phyloP scores from a whole-genome alignment of 2,888 invertebrate species.

The Ceraclea dissimilis region DNA sequence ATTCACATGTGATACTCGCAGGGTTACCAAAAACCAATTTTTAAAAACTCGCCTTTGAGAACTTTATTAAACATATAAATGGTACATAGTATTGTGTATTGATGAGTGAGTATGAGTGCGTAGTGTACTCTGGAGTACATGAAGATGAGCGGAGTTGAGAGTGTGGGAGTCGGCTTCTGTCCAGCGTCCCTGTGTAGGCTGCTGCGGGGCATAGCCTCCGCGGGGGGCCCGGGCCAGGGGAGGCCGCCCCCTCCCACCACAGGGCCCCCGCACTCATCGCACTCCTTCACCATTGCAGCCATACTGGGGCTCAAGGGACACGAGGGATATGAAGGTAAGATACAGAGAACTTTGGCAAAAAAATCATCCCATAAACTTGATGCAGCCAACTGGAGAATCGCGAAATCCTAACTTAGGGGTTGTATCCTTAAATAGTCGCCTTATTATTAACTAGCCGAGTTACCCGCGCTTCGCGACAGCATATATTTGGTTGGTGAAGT shows the following conservation, averaged over 20 bases:
- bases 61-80: too few species aligned
- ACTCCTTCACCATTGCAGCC: conserved; percentile 83
- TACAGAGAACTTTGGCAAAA: not conserved
- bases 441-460: too few species aligned
- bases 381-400: too few species aligned
- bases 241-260: conserved; percentile 20
- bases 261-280: conserved; percentile 30
- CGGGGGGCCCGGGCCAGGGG: conserved; percentile 22
- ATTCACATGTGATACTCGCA: too few species aligned
- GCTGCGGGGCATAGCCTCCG: conserved; percentile 24
- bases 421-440: too few species aligned
- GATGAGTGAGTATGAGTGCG: too few species aligned
- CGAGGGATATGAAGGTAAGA: conserved; percentile 29
- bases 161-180: conserved; percentile 29
- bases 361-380: not conserved
- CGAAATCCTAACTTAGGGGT: too few species aligned
- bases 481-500: too few species aligned
- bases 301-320: conserved; percentile 66
- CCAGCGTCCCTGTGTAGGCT: conserved; percentile 26
- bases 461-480: too few species aligned
- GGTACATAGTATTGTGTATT: too few species aligned
- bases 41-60: too few species aligned
- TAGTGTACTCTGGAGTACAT: conserved; percentile 19
- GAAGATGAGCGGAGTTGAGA: conserved; percentile 27
- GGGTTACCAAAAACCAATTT: too few species aligned